Evolutionary conservation across 2,113 vertebrate genomes (phyloP).

Genomic region (Paralichthys olivaceus): DNA sequence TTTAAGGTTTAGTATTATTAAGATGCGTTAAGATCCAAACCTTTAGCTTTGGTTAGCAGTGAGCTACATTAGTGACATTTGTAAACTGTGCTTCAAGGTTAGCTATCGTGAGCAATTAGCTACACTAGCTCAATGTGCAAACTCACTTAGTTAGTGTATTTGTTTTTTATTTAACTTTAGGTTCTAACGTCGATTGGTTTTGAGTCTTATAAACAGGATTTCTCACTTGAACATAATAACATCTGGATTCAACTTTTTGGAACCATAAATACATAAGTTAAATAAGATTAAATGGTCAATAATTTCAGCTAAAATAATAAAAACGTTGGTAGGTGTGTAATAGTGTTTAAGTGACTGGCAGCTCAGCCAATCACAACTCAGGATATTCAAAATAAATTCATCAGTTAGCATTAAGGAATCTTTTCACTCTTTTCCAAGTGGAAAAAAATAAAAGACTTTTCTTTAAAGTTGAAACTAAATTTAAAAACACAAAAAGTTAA

Average conservation of each 20-base stretch:
- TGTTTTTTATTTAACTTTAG: neutral
- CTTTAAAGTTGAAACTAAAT: no score
- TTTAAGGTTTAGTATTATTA: neutral
- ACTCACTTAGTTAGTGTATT: neutral
- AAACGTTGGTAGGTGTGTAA: neutral
- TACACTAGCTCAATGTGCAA: neutral
- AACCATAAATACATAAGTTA: constrained; percentile 2
- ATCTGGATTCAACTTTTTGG: neutral
- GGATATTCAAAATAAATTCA: neutral
- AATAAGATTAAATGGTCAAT: constrained; percentile 2
- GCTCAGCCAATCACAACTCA: constrained; percentile 2
- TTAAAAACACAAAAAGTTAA: no score
- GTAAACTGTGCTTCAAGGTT: neutral
- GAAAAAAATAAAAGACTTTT: no score
- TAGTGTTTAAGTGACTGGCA: neutral
- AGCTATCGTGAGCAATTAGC: neutral
- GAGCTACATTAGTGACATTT: constrained; percentile 36
- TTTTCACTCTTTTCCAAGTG: no score
- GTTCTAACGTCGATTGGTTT: neutral
- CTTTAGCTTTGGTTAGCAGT: neutral
- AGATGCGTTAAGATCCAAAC: no score
- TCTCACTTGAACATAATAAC: neutral
- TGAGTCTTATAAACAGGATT: neutral
- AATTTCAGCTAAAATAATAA: neutral
- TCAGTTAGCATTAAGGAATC: neutral